Conservation (phyloP, 2,113 vertebrate genomes). For the Psammodynastes pulverulentus region DNA sequence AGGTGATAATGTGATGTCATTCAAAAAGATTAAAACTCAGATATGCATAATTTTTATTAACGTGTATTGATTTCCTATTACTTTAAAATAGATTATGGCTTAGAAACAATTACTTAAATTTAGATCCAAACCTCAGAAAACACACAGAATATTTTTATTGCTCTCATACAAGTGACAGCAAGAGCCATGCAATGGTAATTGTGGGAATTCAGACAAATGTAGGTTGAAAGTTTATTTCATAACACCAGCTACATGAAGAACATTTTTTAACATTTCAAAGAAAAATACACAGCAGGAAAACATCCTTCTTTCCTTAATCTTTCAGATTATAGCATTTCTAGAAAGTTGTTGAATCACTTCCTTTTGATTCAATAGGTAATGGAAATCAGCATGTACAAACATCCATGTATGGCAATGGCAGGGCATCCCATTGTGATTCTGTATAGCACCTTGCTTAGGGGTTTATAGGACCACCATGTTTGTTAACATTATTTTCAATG, state of each 20-base stretch:
- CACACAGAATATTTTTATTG: constrained; percentile 8
- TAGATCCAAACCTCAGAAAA: constrained; percentile 45
- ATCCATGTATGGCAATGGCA: accelerated
- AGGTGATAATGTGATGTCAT: neutral
- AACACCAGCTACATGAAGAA: constrained; percentile 53
- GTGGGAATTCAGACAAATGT: constrained; percentile 22
- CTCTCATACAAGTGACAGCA: constrained; percentile 43
- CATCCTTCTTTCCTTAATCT: constrained; percentile 40
- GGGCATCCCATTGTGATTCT: neutral
- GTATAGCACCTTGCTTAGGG: neutral
- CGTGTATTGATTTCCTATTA: constrained; percentile 8
- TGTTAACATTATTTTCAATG: neutral
- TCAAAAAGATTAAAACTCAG: neutral
- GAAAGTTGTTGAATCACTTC: constrained; percentile 59
- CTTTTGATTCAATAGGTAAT: neutral
- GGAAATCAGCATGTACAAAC: constrained; percentile 18
- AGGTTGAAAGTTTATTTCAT: constrained; percentile 44
- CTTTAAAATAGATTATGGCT: constrained; percentile 40
- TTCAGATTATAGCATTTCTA: constrained; percentile 43
- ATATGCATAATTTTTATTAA: neutral
- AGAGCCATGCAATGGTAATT: neutral
- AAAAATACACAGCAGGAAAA: constrained; percentile 45
- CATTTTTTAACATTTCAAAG: constrained; percentile 40
- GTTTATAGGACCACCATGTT: neutral
- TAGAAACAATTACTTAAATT: constrained; percentile 30